Evolutionary conservation across 2,797 vertebrate species (phyloP).

Genomic region (Intellagama lesueurii): DNA sequence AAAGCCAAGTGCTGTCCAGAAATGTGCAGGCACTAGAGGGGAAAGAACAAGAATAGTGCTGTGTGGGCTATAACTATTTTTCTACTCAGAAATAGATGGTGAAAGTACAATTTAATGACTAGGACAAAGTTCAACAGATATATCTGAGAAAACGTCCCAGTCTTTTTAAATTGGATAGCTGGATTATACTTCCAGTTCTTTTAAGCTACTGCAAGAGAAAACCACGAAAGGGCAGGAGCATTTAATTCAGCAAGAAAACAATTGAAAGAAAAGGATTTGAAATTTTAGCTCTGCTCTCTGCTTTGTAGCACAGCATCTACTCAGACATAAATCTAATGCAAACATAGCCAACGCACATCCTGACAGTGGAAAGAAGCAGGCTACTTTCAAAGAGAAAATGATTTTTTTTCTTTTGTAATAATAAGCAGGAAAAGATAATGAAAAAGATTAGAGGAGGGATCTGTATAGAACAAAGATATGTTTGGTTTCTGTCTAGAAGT

Average conservation of each 20-base stretch:
- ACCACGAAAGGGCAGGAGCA: not conserved
- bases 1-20: not conserved
- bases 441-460: not conserved
- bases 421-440: not conserved
- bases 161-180: not conserved
- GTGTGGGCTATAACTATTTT: not conserved
- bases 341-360: not conserved
- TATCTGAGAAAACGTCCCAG: not conserved
- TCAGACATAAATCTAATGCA: not conserved
- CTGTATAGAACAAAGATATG: not conserved
- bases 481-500: not conserved
- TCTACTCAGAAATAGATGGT: not conserved
- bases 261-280: not conserved
- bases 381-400: not conserved
- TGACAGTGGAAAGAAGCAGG: not conserved
- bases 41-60: not conserved
- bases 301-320: not conserved
- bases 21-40: not conserved
- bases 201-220: not conserved
- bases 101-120: not conserved
- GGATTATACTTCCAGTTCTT: not conserved
- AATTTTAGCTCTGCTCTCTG: not conserved
- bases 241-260: slow-evolving; percentile 7
- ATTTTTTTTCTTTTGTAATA: not conserved
- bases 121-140: not conserved